Percentiles rank a stretch among this genome's conserved stretches.
phyloP scores from a whole-genome alignment of 1,140 invertebrate species.

The Papilio polyxenes region DNA sequence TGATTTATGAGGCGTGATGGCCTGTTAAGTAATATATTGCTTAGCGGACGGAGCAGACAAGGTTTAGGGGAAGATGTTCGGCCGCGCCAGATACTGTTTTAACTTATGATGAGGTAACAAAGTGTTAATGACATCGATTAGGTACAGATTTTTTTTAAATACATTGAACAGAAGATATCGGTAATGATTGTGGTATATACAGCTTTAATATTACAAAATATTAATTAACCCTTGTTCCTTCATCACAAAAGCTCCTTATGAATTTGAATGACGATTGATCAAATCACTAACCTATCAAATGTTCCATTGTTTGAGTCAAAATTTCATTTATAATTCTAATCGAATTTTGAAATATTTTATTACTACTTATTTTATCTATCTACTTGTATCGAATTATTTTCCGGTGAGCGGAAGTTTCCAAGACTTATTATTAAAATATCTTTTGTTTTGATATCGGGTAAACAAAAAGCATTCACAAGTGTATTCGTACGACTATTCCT shows the following conservation, averaged over 20 bases:
- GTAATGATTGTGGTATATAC: background rate
- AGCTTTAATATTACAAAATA: background rate
- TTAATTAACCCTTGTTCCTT: background rate
- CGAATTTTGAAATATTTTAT: background rate
- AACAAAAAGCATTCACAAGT: too few relatives aligned
- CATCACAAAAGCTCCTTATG: background rate
- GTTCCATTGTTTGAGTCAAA: background rate
- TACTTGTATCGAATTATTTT: background rate
- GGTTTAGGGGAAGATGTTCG: slow-evolving; percentile 43
- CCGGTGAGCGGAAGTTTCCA: background rate
- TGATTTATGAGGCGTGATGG: slow-evolving; percentile 70
- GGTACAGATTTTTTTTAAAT: background rate
- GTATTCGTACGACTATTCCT: too few relatives aligned
- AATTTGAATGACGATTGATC: background rate
- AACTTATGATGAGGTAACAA: slow-evolving; percentile 6
- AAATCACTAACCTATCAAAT: background rate
- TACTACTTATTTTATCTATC: background rate
- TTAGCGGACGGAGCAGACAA: slow-evolving; percentile 68
- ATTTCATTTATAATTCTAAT: background rate
- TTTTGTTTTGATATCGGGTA: background rate
- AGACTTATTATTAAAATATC: background rate
- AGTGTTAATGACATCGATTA: background rate
- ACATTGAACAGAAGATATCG: background rate
- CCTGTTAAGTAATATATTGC: slow-evolving; percentile 67
- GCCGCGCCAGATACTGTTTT: background rate